Base-by-base conservation (phyloP, 2,113 vertebrate species). In the Engraulis encrasicolus region DNA sequence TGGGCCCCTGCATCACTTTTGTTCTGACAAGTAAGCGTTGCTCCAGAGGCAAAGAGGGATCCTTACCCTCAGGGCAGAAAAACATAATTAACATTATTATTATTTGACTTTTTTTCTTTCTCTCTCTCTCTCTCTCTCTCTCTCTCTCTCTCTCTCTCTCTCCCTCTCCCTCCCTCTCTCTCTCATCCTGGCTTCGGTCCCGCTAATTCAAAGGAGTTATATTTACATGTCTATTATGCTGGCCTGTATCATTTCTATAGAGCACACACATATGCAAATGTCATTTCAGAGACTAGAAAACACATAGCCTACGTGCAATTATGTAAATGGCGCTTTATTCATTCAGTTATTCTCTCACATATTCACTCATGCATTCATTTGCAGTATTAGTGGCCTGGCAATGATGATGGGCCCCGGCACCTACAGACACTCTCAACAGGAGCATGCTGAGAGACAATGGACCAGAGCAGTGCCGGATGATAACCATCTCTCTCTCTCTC, bases 271-370 rank as follows among this genome's bases (percentile, higher is more conserved):
- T 94, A 94, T 95, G 93, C 92, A 94, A 94, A 94, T 94, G 87
- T 79, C 80, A 50, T 87, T 87, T 92, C 85, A 90, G 92, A 94
- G 82, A 87, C 87, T 86, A 86, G 88, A 92, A 94, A 93, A 94
- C 86, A 93, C 93, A 93, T 89, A 92, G 87, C 90, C 91, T 89
- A 91, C 6, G 52, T 93, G 92, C 91, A 94, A 94, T 95, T 94
- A 95, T 95, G 93, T 92, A 95, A 94, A 94, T 94, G 84, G 80
- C 91, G 89, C 89, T 92, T 93, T 95, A 92, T 93, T 93, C 93
- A 93, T 94, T 93, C 91, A 92, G 92, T 93, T 92, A 92, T 93
- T 91, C 92, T 91, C 91, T 90, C 90, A 90, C 84, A 91, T 90
- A 92, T 93, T 94, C 89, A 85, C 87, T 93, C 93, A 91, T 93